Conservation (phyloP, 92 coral and sea anemone genomes). For the Porites divaricata region DNA sequence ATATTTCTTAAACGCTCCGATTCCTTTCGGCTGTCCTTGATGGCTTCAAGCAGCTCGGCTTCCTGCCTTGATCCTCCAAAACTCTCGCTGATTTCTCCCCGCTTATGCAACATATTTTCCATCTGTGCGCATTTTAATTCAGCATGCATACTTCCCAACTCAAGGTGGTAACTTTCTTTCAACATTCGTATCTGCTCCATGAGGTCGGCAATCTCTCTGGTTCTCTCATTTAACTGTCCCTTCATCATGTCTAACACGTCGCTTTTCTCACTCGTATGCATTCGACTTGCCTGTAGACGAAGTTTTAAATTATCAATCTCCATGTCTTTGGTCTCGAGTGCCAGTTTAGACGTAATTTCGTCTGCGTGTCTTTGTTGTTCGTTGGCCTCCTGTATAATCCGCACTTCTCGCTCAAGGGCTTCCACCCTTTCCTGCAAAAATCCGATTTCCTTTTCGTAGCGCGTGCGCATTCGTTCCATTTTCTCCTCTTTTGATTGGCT, state of each 20-base stretch:
- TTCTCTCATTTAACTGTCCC: slow-evolving; percentile 76
- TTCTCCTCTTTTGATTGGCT: slow-evolving; percentile 81
- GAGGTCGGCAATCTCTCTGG: slow-evolving; percentile 69
- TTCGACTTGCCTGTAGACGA: slow-evolving; percentile 80
- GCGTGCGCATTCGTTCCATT: slow-evolving; percentile 77
- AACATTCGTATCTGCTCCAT: slow-evolving; percentile 79
- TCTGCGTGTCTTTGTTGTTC: slow-evolving; percentile 94
- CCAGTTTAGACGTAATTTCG: slow-evolving; percentile 74
- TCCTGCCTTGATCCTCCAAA: slow-evolving; percentile 19
- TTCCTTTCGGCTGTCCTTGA: slow-evolving; percentile 76
- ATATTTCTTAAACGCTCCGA: slow-evolving; percentile 80
- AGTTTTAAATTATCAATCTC: slow-evolving; percentile 82
- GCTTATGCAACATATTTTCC: slow-evolving; percentile 77
- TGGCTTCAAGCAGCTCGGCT: slow-evolving; percentile 74
- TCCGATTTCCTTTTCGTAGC: slow-evolving; percentile 84
- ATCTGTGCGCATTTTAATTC: slow-evolving; percentile 85
- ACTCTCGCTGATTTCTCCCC: slow-evolving; percentile 29
- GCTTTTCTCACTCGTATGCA: slow-evolving; percentile 69
- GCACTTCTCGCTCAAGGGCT: slow-evolving; percentile 76
- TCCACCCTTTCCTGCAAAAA: slow-evolving; percentile 79
- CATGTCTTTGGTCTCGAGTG: slow-evolving; percentile 86
- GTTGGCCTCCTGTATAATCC: slow-evolving; percentile 71
- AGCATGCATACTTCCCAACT: slow-evolving; percentile 84
- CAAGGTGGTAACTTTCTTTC: slow-evolving; percentile 85
- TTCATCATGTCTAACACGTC: slow-evolving; percentile 80